Conservation (phyloP, 2,888 invertebrate genomes). For the Macropis europaea region DNA sequence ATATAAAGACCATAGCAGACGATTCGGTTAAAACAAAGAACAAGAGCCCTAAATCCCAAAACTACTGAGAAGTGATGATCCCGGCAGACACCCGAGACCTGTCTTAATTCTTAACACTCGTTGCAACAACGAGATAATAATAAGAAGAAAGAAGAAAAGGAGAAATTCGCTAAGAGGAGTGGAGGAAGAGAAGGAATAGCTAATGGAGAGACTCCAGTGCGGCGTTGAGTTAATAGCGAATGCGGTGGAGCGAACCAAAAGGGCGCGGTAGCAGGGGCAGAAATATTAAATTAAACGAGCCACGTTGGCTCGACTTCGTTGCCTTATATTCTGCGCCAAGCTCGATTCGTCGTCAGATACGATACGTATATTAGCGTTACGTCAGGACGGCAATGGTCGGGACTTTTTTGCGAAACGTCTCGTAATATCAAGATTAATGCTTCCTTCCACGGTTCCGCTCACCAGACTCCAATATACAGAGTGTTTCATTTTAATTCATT, state of each 20-base stretch:
- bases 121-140: constrained; percentile 24
- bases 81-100: no score
- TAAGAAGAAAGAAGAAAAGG: background rate
- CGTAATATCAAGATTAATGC: constrained; percentile 21
- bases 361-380: constrained; percentile 1
- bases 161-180: no score
- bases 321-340: background rate
- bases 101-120: no score
- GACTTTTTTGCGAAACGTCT: background rate
- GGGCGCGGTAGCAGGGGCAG: background rate
- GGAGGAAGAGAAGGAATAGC: constrained; percentile 6
- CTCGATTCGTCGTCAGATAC: constrained; percentile 1
- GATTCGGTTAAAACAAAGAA: no score
- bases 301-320: constrained; percentile 9
- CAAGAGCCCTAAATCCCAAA: no score
- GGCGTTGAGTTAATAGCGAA: constrained; percentile 32
- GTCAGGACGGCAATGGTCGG: background rate
- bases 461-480: no score
- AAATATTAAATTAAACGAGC: constrained; percentile 48
- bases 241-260: background rate
- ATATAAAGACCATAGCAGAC: no score
- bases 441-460: background rate
- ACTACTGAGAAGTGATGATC: no score
- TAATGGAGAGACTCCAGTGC: constrained; percentile 32
- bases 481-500: no score